Percentiles rank a stretch among this genome's conserved stretches.
Evolutionary conservation across 2,888 invertebrate species (phyloP).

Genomic region (Dasysyrphus albostriatus): DNA sequence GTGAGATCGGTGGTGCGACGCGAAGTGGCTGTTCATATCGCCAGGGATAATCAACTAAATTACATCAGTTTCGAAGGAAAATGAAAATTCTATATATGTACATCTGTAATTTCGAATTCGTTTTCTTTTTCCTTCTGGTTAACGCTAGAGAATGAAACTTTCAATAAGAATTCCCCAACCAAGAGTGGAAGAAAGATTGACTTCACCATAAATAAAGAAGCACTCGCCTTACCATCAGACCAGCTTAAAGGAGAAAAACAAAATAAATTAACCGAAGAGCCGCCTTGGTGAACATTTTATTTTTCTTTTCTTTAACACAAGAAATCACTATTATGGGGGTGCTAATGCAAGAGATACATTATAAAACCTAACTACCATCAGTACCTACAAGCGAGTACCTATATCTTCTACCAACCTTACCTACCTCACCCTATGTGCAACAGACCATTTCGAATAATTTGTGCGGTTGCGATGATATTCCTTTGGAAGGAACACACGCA

Average conservation of each 20-base stretch:
- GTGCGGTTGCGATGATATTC: slow-evolving; percentile 30
- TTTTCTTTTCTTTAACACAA: slow-evolving; percentile 48
- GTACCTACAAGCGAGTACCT: not conserved
- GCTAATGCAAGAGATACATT: slow-evolving; percentile 67
- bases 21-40: slow-evolving; percentile 57
- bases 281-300: slow-evolving; percentile 68
- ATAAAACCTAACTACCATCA: slow-evolving; percentile 16
- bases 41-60: slow-evolving; percentile 74
- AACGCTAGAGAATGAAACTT: slow-evolving; percentile 25
- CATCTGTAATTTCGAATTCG: slow-evolving; percentile 73
- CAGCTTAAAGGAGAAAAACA: slow-evolving; percentile 42
- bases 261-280: slow-evolving; percentile 71
- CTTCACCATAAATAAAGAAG: slow-evolving; percentile 40
- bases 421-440: slow-evolving; percentile 45
- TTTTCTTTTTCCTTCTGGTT: slow-evolving; percentile 69
- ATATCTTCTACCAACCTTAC: not conserved
- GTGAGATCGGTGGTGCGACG: not conserved
- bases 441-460: slow-evolving; percentile 51
- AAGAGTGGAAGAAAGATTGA: slow-evolving; percentile 12
- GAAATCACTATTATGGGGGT: slow-evolving; percentile 63
- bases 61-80: slow-evolving; percentile 75
- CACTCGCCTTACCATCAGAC: slow-evolving; percentile 20
- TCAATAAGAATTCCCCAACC: slow-evolving; percentile 7
- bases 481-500: slow-evolving; percentile 64
- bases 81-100: slow-evolving; percentile 75